Percentiles rank a stretch among this genome's conserved stretches.
phyloP scores from a whole-genome alignment of 2,888 invertebrate species.

The Labia minor region DNA sequence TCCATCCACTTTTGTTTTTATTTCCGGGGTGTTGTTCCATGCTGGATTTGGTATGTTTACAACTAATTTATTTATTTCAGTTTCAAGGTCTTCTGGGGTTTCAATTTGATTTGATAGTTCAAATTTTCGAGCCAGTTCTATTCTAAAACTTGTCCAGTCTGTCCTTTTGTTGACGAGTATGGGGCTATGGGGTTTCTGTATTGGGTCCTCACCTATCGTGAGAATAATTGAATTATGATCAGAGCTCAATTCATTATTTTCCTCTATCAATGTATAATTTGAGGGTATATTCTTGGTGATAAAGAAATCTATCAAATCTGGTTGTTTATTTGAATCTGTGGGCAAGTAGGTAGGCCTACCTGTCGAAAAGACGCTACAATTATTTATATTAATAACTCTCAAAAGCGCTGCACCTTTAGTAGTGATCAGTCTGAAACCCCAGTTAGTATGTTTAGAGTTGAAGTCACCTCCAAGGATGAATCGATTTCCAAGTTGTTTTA shows the following conservation, averaged over 20 bases:
- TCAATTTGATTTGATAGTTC: neutral
- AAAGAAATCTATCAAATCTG: neutral
- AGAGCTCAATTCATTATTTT: neutral
- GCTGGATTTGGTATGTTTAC: neutral
- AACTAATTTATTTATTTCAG: neutral
- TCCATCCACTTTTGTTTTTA: neutral
- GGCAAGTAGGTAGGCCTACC: neutral
- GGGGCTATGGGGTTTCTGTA: neutral
- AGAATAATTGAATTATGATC: neutral
- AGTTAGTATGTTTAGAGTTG: too few species aligned
- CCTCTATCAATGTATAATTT: neutral
- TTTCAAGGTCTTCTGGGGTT: neutral
- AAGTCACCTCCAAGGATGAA: conserved; percentile 20
- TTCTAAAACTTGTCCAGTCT: neutral
- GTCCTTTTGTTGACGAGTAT: neutral
- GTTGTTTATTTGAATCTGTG: neutral
- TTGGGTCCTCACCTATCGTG: neutral
- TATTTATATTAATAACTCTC: neutral
- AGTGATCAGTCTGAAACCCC: conserved; percentile 18
- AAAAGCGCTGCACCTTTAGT: neutral
- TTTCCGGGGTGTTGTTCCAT: neutral
- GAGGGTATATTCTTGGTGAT: neutral
- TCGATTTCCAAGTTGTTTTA: conserved; percentile 21
- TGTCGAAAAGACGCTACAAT: neutral
- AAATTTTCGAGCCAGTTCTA: neutral